Conservation (phyloP, 2,797 vertebrate species). For the Dallia pectoralis region DNA sequence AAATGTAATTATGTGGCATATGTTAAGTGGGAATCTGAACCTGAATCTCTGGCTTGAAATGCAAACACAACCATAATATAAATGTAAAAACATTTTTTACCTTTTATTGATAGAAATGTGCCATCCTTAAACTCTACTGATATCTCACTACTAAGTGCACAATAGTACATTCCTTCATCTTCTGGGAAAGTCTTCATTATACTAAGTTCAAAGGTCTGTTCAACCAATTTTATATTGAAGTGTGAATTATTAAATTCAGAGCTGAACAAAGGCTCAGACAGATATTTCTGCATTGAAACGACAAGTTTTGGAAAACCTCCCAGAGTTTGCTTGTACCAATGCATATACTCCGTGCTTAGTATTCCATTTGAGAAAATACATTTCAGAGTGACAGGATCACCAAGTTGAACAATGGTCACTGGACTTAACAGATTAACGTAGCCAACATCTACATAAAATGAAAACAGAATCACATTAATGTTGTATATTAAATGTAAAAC, state of each 20-base stretch:
- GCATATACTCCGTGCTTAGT: not conserved
- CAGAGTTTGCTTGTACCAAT: not conserved
- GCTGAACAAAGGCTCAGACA: not conserved
- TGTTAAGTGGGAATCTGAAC: too few relatives aligned
- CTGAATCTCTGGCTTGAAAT: too few relatives aligned
- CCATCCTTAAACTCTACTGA: not conserved
- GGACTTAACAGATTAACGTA: not conserved
- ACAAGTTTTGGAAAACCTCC: not conserved
- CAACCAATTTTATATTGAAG: not conserved
- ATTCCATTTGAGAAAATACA: not conserved
- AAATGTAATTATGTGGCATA: too few relatives aligned
- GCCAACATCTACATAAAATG: not conserved
- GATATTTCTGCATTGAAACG: not conserved
- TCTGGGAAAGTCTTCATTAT: not conserved
- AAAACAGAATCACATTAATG: not conserved
- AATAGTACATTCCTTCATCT: slow-evolving; percentile 5
- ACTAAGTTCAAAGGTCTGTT: not conserved
- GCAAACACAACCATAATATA: too few relatives aligned
- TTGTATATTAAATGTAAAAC: not conserved
- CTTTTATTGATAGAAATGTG: not conserved
- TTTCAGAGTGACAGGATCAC: not conserved
- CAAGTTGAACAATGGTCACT: not conserved
- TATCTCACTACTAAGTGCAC: not conserved
- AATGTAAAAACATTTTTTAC: not conserved
- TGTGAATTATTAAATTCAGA: not conserved